Percentiles rank a stretch among this genome's conserved stretches.
phyloP scores from a whole-genome alignment of 1,140 invertebrate species.

The Schmidtea mediterranea region DNA sequence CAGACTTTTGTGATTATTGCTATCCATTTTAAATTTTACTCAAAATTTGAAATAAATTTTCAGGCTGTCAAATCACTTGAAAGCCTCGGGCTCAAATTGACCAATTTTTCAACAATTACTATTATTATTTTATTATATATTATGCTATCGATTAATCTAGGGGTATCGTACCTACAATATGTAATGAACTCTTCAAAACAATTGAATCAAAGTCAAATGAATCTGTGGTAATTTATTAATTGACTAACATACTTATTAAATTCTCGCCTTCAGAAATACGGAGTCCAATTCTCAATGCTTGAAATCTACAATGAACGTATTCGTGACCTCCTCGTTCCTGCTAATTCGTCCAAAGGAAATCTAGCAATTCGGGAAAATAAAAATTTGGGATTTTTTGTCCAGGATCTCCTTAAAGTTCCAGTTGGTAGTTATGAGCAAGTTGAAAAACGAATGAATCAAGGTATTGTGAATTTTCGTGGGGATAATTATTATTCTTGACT shows the following conservation, averaged over 20 bases:
- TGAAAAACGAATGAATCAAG: constrained; percentile 32
- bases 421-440: constrained; percentile 33
- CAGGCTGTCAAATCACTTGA: too few species aligned
- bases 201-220: constrained; percentile 13
- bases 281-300: constrained; percentile 28
- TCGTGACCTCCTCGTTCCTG: constrained; percentile 29
- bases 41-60: too few species aligned
- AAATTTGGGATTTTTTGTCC: constrained; percentile 36
- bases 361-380: constrained; percentile 36
- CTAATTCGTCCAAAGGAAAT: constrained; percentile 25
- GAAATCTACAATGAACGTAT: constrained; percentile 30
- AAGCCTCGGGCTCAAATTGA: too few species aligned
- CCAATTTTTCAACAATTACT: too few species aligned
- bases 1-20: too few species aligned
- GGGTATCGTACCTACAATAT: constrained; percentile 27
- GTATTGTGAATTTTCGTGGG: constrained; percentile 9
- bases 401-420: constrained; percentile 29
- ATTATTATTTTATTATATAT: constrained; percentile 13
- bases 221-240: constrained; percentile 2
- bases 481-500: too few species aligned
- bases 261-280: constrained; percentile 8
- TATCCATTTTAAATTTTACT: too few species aligned
- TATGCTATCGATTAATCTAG: constrained; percentile 8
- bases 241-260: neutral
- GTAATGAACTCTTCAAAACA: constrained; percentile 25